A percentile compares a stretch with the other conserved stretches of the same genome.
phyloP scores from a whole-genome alignment of 2,113 vertebrate genomes.

The Aix galericulata region DNA sequence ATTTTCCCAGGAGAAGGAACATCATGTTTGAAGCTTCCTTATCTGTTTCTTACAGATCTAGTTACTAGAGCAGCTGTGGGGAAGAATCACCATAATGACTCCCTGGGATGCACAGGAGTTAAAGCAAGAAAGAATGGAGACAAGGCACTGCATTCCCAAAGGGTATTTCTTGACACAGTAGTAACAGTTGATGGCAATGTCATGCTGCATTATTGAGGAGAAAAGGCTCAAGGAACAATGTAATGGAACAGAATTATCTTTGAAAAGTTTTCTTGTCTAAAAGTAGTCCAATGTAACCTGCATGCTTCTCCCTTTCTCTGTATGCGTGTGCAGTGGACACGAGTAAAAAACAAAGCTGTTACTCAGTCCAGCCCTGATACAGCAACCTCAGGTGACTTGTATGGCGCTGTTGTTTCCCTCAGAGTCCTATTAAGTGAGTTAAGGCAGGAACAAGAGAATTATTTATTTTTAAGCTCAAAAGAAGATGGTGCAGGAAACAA shows the following conservation, averaged over 20 bases:
- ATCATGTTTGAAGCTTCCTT: background rate
- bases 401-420: background rate
- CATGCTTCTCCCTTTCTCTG: background rate
- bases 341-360: background rate
- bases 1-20: background rate
- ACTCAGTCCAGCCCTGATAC: background rate
- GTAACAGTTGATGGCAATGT: conserved; percentile 13
- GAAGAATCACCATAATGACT: background rate
- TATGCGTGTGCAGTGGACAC: background rate
- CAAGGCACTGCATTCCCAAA: background rate
- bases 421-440: background rate
- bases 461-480: background rate
- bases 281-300: background rate
- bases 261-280: background rate
- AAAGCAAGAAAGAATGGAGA: background rate
- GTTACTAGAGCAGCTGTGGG: background rate
- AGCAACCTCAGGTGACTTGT: background rate
- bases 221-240: background rate
- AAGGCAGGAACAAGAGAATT: background rate
- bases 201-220: background rate
- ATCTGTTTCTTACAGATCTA: background rate
- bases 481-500: background rate
- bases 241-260: background rate
- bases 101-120: background rate
- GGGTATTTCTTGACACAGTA: background rate